A percentile compares a stretch with the other conserved stretches of the same genome.
Evolutionary conservation across 1,140 invertebrate species (phyloP).

Genomic region (Leptoteleia sp.): DNA sequence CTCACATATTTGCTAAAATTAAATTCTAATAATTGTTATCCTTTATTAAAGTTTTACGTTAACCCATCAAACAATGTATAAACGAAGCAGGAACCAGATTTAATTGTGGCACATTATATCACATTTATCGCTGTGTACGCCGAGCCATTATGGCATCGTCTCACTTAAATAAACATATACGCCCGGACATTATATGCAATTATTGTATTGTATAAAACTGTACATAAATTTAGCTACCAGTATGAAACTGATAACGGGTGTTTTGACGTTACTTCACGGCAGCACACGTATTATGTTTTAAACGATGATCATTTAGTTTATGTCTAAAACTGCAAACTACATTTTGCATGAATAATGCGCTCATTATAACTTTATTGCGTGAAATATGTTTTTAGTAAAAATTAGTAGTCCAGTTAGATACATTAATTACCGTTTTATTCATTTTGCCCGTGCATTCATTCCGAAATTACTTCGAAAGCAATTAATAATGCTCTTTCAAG

Average conservation of each 20-base stretch:
- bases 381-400: slow-evolving; percentile 38
- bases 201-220: slow-evolving; percentile 21
- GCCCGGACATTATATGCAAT: background rate
- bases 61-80: too few relatives aligned
- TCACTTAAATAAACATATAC: slow-evolving; percentile 9
- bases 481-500: slow-evolving; percentile 50
- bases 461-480: slow-evolving; percentile 43
- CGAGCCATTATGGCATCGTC: too few relatives aligned
- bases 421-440: slow-evolving; percentile 52
- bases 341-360: slow-evolving; percentile 43
- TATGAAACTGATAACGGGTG: slow-evolving; percentile 48
- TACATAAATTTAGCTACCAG: slow-evolving; percentile 10
- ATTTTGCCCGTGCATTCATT: slow-evolving; percentile 32
- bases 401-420: slow-evolving; percentile 1
- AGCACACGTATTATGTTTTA: slow-evolving; percentile 36
- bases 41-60: too few relatives aligned
- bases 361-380: slow-evolving; percentile 43
- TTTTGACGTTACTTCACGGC: slow-evolving; percentile 29
- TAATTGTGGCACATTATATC: too few relatives aligned
- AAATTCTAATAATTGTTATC: too few relatives aligned
- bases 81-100: too few relatives aligned
- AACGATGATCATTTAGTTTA: slow-evolving; percentile 48
- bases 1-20: too few relatives aligned
- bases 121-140: too few relatives aligned
- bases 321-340: slow-evolving; percentile 38